Conservation (phyloP, 2,113 vertebrate species). For the Sitta europaea region DNA sequence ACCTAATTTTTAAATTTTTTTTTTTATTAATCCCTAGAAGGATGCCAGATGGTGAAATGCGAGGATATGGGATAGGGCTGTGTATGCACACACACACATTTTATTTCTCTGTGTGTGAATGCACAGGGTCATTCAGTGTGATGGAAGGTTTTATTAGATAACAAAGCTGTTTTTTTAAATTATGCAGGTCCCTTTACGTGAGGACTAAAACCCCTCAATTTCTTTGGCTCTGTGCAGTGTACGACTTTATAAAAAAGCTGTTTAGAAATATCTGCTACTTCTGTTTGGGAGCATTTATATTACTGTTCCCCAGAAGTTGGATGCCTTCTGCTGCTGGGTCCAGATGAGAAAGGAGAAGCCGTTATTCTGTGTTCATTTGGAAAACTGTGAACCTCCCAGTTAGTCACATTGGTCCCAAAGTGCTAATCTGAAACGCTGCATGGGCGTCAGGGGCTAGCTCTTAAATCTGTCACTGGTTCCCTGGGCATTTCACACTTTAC, state of each 20-base stretch:
- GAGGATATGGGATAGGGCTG: background rate
- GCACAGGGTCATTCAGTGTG: background rate
- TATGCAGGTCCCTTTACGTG: background rate
- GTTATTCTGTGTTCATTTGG: background rate
- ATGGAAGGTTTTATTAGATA: background rate
- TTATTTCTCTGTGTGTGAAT: background rate
- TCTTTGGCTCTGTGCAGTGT: background rate
- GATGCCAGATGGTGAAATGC: background rate
- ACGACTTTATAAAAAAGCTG: background rate
- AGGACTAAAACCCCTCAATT: background rate
- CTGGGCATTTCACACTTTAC: background rate
- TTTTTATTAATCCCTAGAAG: conserved; percentile 11
- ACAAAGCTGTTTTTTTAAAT: background rate
- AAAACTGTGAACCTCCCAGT: background rate
- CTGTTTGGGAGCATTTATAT: background rate
- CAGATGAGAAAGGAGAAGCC: background rate
- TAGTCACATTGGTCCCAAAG: background rate
- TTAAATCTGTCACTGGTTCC: conserved; percentile 16
- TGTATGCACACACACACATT: accelerated
- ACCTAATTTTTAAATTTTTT: background rate
- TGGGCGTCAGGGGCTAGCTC: background rate
- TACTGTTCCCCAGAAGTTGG: background rate
- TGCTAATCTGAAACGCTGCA: background rate
- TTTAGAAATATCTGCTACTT: background rate
- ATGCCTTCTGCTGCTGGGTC: background rate